Conservation (phyloP, 92 coral and sea anemone genomes). For the Porites evermanni region DNA sequence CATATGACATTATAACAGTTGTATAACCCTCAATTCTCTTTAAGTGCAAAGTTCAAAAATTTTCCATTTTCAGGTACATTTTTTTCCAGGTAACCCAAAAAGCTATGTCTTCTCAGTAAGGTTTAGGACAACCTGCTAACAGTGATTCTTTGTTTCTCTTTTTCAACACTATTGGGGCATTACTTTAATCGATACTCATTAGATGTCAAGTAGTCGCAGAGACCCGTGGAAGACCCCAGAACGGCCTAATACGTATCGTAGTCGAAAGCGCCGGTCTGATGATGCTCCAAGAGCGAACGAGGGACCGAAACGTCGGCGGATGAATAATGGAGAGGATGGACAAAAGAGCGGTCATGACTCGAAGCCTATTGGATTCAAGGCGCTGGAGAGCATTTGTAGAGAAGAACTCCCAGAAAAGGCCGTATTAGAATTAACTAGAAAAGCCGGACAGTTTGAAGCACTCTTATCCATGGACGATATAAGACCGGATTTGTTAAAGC, state of each 20-base stretch:
- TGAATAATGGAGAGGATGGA: neutral
- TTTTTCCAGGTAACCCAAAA: too few species aligned
- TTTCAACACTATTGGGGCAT: too few species aligned
- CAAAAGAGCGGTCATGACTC: neutral
- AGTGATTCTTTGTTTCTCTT: too few species aligned
- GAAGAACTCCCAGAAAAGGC: slow-evolving; percentile 42
- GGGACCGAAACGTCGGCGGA: neutral
- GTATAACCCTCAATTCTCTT: too few species aligned
- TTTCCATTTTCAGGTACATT: too few species aligned
- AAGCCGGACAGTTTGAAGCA: slow-evolving; percentile 37
- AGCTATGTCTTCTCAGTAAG: too few species aligned
- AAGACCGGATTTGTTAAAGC: slow-evolving; percentile 56
- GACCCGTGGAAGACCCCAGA: neutral
- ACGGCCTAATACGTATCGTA: neutral
- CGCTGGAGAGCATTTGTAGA: slow-evolving; percentile 41
- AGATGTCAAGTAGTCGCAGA: slow-evolving; percentile 10
- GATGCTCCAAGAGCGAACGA: neutral
- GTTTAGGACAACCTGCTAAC: too few species aligned
- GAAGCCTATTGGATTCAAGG: slow-evolving; percentile 39
- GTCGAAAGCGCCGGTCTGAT: slow-evolving; percentile 7
- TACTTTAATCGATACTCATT: neutral
- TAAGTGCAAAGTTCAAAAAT: too few species aligned
- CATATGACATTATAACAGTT: too few species aligned
- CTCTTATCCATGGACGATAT: slow-evolving; percentile 49
- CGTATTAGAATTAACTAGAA: slow-evolving; percentile 20